phyloP scores from a whole-genome alignment of 2,888 invertebrate species.

The Eledone cirrhosa region DNA sequence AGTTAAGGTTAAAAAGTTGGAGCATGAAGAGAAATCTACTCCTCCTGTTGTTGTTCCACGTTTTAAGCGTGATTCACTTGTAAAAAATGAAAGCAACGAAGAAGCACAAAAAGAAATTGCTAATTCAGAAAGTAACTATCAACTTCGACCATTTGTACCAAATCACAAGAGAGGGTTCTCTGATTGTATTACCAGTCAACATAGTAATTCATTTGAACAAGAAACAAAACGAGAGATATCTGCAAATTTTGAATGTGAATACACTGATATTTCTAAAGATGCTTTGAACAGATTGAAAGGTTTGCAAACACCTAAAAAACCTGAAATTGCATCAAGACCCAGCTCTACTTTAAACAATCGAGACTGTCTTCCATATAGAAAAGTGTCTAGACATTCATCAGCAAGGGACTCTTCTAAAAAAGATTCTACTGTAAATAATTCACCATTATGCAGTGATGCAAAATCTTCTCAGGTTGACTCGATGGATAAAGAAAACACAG shows the following conservation, averaged over 20 bases:
- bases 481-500: constrained; percentile 7
- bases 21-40: neutral
- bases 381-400: neutral
- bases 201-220: neutral
- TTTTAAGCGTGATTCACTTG: neutral
- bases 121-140: too few relatives aligned
- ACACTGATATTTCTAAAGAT: neutral
- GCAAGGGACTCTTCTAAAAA: neutral
- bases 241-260: constrained; percentile 1
- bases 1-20: neutral
- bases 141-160: neutral
- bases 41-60: constrained; percentile 20
- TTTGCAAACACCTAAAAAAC: constrained; percentile 29
- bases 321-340: constrained; percentile 47
- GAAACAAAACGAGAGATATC: neutral
- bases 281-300: constrained; percentile 30
- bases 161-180: constrained; percentile 10
- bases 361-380: neutral
- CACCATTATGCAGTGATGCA: constrained; percentile 23
- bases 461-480: neutral
- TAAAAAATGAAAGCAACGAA: neutral
- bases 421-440: constrained; percentile 1
- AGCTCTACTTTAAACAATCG: constrained; percentile 31
- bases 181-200: constrained; percentile 1
- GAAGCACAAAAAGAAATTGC: too few relatives aligned